Base-by-base conservation (phyloP, 2,888 invertebrate genomes). In the Ornithoptera alexandrae region DNA sequence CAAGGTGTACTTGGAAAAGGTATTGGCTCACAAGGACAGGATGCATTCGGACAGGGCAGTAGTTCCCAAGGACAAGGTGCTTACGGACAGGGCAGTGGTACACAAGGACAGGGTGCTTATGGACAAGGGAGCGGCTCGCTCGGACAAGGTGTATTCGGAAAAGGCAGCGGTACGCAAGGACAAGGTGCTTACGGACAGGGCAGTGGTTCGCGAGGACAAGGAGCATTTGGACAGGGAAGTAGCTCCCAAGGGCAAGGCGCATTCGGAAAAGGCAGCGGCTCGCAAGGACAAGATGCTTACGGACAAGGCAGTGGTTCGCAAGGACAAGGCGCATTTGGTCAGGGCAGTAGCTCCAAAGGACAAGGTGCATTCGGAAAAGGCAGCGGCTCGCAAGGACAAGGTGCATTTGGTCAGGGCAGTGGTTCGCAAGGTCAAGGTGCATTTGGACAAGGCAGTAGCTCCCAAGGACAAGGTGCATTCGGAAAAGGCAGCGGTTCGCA, bases 381-480 rank as follows among this genome's bases (percentile, higher is more conserved):
- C 20, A 7, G 7, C 20, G 50, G 65, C 15, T 30, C 65, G 0
- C 57, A 62, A 62, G 65, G 62, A 57, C 68, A 71, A 22, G 58
- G 65, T 18, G 68, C 18, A 1, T 63, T 36, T 30, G 63, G 68
- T 10, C 50, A 59, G 20, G 46, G 18, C n/a, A 22, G 42, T 36
- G 59, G 63, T 5, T 36, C 59, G 10, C 63, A 60, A 68, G 59
- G 60, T 17, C 68, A 68, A 18, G 30, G 63, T 53, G 22, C 22
- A 17, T 63, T 39, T n/a, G 65, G 65, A 50, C 58, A 69, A 24
- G 39, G 39, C 46, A 4, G 39, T 30, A 57, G 56, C 30, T 24
- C 62, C 1, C 58, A 67, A 62, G 72, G 68, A 46, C 70, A 70
- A 70, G 62, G 62, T n/a, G 20, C 42, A 0, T 67, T 39, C 10